phyloP scores from a whole-genome alignment of 35 echinoderm and acorn worm species.

The Anneissia japonica region DNA sequence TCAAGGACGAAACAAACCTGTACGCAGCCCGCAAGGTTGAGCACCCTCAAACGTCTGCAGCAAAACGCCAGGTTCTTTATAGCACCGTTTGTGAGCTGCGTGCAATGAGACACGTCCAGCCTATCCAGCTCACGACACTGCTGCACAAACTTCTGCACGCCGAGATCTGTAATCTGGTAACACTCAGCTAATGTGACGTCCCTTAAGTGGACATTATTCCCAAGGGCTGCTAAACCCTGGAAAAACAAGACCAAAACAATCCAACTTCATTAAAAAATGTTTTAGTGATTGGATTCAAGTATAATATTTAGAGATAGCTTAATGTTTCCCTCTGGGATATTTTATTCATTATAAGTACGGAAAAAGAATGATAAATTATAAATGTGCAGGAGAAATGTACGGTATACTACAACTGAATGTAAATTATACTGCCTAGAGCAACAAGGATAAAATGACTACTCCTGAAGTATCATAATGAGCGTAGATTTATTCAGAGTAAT shows the following conservation, averaged over 20 bases:
- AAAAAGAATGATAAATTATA: no score
- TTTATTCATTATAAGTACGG: no score
- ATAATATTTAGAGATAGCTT: no score
- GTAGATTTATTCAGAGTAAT: no score
- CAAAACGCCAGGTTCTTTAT: slow-evolving; percentile 95
- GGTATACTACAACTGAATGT: no score
- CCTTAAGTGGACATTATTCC: slow-evolving; percentile 59
- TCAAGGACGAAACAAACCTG: slow-evolving; percentile 37
- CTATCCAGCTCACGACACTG: slow-evolving; percentile 90
- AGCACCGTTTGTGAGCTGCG: slow-evolving; percentile 72
- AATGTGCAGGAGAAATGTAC: no score
- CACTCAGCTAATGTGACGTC: slow-evolving; percentile 83
- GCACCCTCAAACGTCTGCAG: slow-evolving; percentile 60
- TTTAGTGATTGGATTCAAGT: not conserved
- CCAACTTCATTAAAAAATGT: not conserved
- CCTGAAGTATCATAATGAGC: no score
- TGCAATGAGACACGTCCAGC: slow-evolving; percentile 85
- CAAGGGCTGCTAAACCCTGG: slow-evolving; percentile 84
- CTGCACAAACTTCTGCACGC: slow-evolving; percentile 93
- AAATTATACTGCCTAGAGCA: no score
- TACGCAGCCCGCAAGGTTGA: slow-evolving; percentile 84
- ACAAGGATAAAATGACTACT: no score
- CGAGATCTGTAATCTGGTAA: slow-evolving; percentile 89
- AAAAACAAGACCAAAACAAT: not conserved
- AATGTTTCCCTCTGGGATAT: no score